Base-by-base conservation (phyloP, 2,888 invertebrate species). In the Steromphala cineraria region DNA sequence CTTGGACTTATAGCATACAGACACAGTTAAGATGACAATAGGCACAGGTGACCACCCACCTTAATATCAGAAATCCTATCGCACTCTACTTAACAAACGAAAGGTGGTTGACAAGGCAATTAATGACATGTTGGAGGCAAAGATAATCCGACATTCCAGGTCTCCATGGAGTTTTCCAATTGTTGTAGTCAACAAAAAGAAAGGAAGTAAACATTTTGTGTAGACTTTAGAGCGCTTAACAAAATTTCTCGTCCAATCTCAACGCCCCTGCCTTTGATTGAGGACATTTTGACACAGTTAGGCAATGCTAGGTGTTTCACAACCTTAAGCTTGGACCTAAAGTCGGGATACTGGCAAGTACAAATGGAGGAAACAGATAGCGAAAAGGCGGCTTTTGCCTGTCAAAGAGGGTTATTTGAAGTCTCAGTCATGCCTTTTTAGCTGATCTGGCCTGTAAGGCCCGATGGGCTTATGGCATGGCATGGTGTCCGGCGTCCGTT, bases 41-140 rank as follows among this genome's bases (percentile, higher is more conserved):
- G 55, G 55, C 53, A 76, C 53, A 8, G 76, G 76, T 28, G 53
- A 81, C 40, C 76, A 78, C 19, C 17, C 24, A 4, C 84, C 85
- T 5, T 81, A 84, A 10, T 81, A 81, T 36, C 15, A 74, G 3
- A 56, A 52, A 75, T 81, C 85, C 2, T 83, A 85, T 62, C 36
- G 82, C 7, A 79, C 82, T 5, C 85, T 83, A 4, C 21, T 82
- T 2, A 81, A 83, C 46, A 76, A 82, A 62, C 53, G 82, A 40
- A n/a, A 80, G 46, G 67, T 79, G 21, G 77, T 85, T 15, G 79
- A 83, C 17, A 81, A 81, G 13, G 84, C 85, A 5, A 78, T 85
- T 24, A 75, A 82, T 24, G 83, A 83, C 13, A 84, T 85, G 83
- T n/a, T 83, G 0, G 78, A 76, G 0, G 81, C 81, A 0, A 71